phyloP scores from a whole-genome alignment of 2,113 vertebrate genomes.

The Phylloscopus trochilus region DNA sequence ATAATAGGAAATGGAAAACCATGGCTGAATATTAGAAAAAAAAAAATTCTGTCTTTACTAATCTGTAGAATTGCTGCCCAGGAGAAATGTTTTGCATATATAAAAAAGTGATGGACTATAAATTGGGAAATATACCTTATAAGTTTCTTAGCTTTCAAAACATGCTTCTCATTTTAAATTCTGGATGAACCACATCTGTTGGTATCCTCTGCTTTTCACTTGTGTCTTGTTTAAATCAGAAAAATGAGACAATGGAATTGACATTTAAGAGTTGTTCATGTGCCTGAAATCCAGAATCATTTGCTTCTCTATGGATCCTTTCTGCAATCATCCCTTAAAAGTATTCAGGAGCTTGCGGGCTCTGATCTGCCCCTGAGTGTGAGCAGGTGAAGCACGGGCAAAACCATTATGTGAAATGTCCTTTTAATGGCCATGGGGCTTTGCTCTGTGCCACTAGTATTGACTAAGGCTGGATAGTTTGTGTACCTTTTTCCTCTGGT shows the following conservation, averaged over 20 bases:
- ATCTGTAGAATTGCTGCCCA: background rate
- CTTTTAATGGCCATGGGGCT: background rate
- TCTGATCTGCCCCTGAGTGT: background rate
- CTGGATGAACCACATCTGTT: background rate
- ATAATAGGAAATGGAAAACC: conserved; percentile 27
- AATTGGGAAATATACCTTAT: background rate
- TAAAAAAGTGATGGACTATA: background rate
- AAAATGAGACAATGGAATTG: background rate
- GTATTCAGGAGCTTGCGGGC: background rate
- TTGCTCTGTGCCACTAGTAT: background rate
- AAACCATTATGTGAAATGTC: background rate
- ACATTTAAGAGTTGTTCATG: background rate
- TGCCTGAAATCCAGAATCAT: background rate
- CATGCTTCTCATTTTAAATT: background rate
- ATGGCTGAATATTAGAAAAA: background rate
- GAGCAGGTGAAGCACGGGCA: background rate
- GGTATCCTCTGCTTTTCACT: background rate
- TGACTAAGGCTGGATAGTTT: background rate
- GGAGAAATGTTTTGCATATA: conserved; percentile 24
- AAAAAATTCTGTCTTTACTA: background rate
- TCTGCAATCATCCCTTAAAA: background rate
- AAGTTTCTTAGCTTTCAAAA: background rate
- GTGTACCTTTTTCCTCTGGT: background rate
- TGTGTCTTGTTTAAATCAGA: background rate
- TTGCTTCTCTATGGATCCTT: background rate